phyloP scores from a whole-genome alignment of 1,140 invertebrate species.

The Musca vetustissima region DNA sequence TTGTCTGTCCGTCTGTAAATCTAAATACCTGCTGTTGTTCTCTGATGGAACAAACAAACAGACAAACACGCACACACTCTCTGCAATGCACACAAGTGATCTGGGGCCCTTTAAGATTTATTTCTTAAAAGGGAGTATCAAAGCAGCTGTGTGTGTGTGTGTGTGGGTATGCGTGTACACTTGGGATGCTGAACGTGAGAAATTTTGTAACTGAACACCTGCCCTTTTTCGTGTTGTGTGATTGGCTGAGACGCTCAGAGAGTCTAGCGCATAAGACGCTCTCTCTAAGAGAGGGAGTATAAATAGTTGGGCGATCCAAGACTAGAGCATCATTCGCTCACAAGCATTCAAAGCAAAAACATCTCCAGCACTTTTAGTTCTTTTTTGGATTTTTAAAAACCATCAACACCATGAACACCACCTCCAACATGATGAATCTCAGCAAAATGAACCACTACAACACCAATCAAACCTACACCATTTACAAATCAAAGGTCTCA shows the following conservation, averaged over 20 bases:
- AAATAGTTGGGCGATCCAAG: conserved; percentile 38
- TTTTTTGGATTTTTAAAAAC: conserved; percentile 8
- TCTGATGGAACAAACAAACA: background rate
- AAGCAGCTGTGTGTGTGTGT: background rate
- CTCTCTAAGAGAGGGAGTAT: conserved; percentile 31
- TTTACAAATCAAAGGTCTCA: conserved; percentile 50
- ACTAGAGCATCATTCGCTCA: conserved; percentile 30
- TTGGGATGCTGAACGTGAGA: conserved; percentile 43
- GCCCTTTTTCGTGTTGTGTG: conserved; percentile 30
- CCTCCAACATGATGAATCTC: conserved; percentile 6
- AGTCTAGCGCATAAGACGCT: background rate
- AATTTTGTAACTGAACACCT: conserved; percentile 44
- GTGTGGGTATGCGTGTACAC: background rate
- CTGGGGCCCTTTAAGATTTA: conserved; percentile 25
- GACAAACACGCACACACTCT: background rate
- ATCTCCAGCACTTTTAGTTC: conserved; percentile 26
- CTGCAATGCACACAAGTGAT: conserved; percentile 32
- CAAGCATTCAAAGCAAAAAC: conserved; percentile 33
- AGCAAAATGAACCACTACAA: conserved; percentile 32
- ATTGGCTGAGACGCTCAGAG: conserved; percentile 46
- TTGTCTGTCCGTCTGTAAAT: conserved; percentile 25
- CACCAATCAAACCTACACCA: conserved; percentile 21
- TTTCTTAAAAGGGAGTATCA: conserved; percentile 24
- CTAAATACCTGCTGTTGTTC: conserved; percentile 25
- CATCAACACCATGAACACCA: conserved; percentile 11